A percentile compares a stretch with the other conserved stretches of the same genome.
Evolutionary conservation across 2,113 vertebrate genomes (phyloP).

Genomic region (Rousettus leschenaultii): DNA sequence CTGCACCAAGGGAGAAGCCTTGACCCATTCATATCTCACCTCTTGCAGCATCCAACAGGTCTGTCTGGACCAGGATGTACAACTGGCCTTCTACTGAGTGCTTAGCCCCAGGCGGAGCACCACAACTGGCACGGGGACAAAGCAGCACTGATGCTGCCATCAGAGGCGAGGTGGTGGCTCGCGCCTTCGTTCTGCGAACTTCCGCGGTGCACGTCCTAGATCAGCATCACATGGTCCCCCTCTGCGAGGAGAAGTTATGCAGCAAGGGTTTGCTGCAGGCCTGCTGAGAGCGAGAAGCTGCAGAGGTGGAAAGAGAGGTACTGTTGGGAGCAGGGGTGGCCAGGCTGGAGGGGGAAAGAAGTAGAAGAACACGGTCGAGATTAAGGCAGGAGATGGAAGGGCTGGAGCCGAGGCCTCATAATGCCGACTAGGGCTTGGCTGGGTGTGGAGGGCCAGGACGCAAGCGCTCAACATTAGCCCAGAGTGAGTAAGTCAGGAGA

Average conservation of each 20-base stretch:
- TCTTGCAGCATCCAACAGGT: neutral
- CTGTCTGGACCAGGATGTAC: neutral
- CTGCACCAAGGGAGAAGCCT: neutral
- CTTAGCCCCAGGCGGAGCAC: neutral
- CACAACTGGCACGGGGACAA: neutral
- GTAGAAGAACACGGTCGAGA: neutral
- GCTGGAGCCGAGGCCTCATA: too few relatives aligned
- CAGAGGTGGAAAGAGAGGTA: neutral
- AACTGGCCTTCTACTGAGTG: neutral
- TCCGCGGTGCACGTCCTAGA: accelerated
- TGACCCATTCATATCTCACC: neutral
- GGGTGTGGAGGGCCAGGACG: too few relatives aligned
- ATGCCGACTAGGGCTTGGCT: neutral
- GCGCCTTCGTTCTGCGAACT: neutral
- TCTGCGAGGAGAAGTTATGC: neutral
- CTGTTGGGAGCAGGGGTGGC: neutral
- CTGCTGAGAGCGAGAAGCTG: neutral
- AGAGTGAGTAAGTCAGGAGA: neutral
- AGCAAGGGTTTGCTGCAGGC: neutral
- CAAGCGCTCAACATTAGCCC: neutral
- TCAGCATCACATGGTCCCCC: neutral
- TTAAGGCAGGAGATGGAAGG: neutral
- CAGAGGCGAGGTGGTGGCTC: neutral
- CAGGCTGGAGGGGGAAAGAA: too few relatives aligned
- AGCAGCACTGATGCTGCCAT: neutral